phyloP scores from a whole-genome alignment of 30 jellyfish, hydroid and myxozoan genomes.

The Cassiopea xamachana region DNA sequence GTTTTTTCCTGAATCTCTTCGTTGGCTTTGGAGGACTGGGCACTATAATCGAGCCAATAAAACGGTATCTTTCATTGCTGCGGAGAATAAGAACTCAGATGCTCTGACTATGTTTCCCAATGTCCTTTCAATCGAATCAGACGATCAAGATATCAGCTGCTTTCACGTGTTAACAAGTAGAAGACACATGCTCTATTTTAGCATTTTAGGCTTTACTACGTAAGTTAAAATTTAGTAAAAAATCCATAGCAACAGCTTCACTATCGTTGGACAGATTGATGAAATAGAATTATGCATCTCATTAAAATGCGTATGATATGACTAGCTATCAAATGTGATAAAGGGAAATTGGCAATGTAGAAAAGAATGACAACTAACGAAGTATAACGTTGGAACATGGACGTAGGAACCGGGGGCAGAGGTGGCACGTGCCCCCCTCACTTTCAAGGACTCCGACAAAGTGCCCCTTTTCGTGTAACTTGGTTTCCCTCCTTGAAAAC shows the following conservation, averaged over 20 bases:
- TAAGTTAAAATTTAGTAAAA: neutral
- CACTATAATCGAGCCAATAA: slow-evolving; percentile 60
- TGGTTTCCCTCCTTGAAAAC: no score
- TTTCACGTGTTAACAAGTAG: slow-evolving; percentile 6
- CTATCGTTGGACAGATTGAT: no score
- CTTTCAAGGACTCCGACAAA: no score
- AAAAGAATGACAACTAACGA: no score
- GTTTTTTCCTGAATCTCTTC: slow-evolving; percentile 72
- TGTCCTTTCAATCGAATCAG: slow-evolving; percentile 55
- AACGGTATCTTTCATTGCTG: slow-evolving; percentile 48
- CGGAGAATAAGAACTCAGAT: slow-evolving; percentile 45
- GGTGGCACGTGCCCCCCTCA: no score
- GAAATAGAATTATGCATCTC: no score
- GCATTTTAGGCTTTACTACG: slow-evolving; percentile 35
- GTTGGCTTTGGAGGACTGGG: slow-evolving; percentile 87
- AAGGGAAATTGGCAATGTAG: no score
- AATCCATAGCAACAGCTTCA: neutral
- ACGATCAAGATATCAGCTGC: slow-evolving; percentile 41
- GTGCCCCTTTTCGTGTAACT: no score
- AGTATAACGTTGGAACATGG: no score
- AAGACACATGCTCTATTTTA: slow-evolving; percentile 12
- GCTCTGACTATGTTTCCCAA: slow-evolving; percentile 38
- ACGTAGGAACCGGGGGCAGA: no score
- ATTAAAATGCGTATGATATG: no score
- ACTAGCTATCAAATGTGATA: no score